phyloP scores from a whole-genome alignment of 2,797 vertebrate species.

The Pantherophis alleghaniensis region DNA sequence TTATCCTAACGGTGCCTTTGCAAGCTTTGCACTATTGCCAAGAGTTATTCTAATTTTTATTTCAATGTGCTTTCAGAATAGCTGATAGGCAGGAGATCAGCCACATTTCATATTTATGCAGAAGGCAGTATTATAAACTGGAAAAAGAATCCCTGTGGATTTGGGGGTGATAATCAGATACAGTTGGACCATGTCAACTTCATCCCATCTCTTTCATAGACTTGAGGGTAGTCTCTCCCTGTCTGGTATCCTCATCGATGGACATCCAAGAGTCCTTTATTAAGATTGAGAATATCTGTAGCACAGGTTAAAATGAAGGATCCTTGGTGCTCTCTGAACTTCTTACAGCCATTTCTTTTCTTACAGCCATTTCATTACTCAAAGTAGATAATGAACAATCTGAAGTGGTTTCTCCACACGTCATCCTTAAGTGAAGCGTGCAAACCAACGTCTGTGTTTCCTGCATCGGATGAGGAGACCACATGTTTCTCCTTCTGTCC shows the following conservation, averaged over 20 bases:
- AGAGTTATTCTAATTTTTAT: background rate
- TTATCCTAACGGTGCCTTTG: conserved; percentile 14
- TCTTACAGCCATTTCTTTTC: no score
- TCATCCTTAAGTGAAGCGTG: no score
- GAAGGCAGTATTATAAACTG: background rate
- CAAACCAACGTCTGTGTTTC: no score
- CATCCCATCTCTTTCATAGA: background rate
- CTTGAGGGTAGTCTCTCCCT: no score
- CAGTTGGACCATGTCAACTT: background rate
- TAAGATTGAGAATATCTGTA: background rate
- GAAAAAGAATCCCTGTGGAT: background rate
- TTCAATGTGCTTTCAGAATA: background rate
- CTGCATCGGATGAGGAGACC: no score
- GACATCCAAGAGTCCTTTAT: background rate
- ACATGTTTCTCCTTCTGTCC: no score
- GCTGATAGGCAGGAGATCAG: background rate
- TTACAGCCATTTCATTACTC: background rate
- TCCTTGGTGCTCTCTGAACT: background rate
- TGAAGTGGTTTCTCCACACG: no score
- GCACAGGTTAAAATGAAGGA: background rate
- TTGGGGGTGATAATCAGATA: background rate
- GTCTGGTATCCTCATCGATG: background rate
- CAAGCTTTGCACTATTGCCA: conserved; percentile 7
- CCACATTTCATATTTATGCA: background rate
- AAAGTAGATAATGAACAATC: background rate